Conservation (phyloP, 23 tunicate genomes). For the Corella eumyota region DNA sequence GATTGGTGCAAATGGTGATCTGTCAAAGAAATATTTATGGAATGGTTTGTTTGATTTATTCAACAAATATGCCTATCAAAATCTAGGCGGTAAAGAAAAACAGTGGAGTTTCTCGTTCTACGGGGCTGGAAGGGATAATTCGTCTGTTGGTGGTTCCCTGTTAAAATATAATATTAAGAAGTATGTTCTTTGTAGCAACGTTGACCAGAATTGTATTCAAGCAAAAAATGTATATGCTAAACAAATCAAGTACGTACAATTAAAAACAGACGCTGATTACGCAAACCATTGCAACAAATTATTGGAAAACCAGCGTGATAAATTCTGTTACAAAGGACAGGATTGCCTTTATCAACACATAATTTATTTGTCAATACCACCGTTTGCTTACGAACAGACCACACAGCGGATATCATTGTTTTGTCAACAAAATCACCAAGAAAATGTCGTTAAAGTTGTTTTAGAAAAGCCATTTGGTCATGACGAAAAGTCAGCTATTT, state of each 20-base stretch:
- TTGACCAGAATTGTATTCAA: constrained; percentile 6
- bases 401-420: constrained; percentile 14
- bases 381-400: constrained; percentile 40
- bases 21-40: constrained; percentile 72
- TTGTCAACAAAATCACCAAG: constrained; percentile 12
- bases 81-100: neutral
- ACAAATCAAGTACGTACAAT: constrained; percentile 10
- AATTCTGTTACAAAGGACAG: constrained; percentile 19
- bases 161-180: constrained; percentile 8
- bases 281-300: constrained; percentile 7
- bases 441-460: constrained; percentile 24
- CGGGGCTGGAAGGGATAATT: constrained; percentile 33
- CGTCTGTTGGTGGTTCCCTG: constrained; percentile 2
- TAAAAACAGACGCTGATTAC: constrained; percentile 33
- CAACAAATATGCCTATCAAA: neutral
- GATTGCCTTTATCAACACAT: constrained; percentile 20
- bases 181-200: constrained; percentile 6
- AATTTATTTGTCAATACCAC: constrained; percentile 67
- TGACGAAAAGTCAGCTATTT: constrained; percentile 16
- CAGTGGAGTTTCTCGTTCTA: constrained; percentile 18
- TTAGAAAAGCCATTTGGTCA: constrained; percentile 85
- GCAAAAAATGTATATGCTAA: constrained; percentile 7
- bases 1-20: constrained; percentile 55
- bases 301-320: neutral
- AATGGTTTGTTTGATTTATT: constrained; percentile 34